Percentiles rank a stretch among this genome's conserved stretches.
Conservation (phyloP, 2,888 invertebrate species). For the Dicycla oo region DNA sequence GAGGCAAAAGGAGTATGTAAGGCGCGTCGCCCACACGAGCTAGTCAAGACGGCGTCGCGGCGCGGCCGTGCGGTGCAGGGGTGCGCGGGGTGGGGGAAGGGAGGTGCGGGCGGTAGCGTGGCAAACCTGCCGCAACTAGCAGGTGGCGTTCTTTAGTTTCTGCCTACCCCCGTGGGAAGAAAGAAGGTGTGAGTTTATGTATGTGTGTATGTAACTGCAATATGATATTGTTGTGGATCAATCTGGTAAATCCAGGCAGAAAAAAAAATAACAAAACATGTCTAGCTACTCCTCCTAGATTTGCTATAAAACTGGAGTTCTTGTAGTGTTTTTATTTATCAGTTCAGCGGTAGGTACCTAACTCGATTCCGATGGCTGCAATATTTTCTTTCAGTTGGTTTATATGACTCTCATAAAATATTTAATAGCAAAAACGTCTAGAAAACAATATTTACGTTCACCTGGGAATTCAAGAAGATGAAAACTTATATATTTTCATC, state of each 20-base stretch:
- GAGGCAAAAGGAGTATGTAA: too few relatives aligned
- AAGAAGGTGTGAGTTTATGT: too few relatives aligned
- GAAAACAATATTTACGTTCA: neutral
- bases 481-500: neutral
- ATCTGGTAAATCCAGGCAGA: neutral
- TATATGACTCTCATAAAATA: conserved; percentile 24
- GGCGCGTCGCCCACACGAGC: too few relatives aligned
- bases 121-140: too few relatives aligned
- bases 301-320: neutral
- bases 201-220: too few relatives aligned
- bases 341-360: neutral
- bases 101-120: too few relatives aligned
- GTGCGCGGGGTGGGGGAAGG: too few relatives aligned
- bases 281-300: neutral
- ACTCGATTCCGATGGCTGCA: neutral
- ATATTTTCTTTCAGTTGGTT: neutral
- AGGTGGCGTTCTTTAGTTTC: too few relatives aligned
- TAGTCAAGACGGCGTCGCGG: too few relatives aligned
- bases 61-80: too few relatives aligned
- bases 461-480: conserved; percentile 13
- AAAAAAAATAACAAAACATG: neutral
- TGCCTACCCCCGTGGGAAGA: too few relatives aligned
- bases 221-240: neutral
- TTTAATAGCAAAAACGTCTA: conserved; percentile 27
- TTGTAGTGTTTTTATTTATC: neutral